These are phyloP conservation scores for Carcinoscorpius rotundicauda DNA, from an alignment of 1,140 invertebrate genomes.

Conservation along the genomic window DNA sequence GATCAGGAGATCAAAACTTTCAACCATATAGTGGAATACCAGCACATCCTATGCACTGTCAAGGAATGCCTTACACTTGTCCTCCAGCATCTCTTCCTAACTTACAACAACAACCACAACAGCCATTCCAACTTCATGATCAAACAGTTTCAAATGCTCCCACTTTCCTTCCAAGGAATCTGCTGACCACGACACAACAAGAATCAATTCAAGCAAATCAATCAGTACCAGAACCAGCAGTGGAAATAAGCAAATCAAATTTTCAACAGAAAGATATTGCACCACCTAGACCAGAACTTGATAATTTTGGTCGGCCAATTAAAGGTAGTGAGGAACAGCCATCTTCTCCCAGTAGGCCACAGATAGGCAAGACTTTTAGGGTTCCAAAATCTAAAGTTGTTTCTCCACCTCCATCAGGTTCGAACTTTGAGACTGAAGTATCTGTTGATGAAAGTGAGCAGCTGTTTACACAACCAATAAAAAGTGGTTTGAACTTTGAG, in stretches of 20 bases:
- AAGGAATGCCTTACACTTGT: neutral
- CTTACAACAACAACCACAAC: slow-evolving; percentile 8
- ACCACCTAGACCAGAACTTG: neutral
- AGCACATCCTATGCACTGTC: slow-evolving; percentile 19
- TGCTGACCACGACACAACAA: slow-evolving; percentile 11
- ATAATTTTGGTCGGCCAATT: slow-evolving; percentile 16
- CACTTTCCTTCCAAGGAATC: too few relatives aligned
- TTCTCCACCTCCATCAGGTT: slow-evolving; percentile 16
- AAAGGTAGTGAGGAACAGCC: slow-evolving; percentile 13
- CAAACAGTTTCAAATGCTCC: too few relatives aligned
- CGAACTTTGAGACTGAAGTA: slow-evolving; percentile 6
- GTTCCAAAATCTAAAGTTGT: slow-evolving; percentile 19
- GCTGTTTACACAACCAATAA: slow-evolving; percentile 18
- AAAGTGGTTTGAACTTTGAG: slow-evolving; percentile 35
- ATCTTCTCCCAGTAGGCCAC: slow-evolving; percentile 19
- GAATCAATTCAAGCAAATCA: neutral
- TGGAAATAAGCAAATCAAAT: neutral
- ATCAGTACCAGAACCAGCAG: slow-evolving; percentile 1
- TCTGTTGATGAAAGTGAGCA: neutral
- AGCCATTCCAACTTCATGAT: neutral
- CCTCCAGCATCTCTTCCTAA: neutral
- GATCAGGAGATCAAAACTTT: too few relatives aligned
- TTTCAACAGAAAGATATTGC: neutral
- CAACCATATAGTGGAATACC: slow-evolving; percentile 7
- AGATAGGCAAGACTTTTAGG: slow-evolving; percentile 21